Percentiles rank a stretch among this genome's conserved stretches.
phyloP scores from a whole-genome alignment of 2,113 vertebrate genomes.

The Silurus glanis region DNA sequence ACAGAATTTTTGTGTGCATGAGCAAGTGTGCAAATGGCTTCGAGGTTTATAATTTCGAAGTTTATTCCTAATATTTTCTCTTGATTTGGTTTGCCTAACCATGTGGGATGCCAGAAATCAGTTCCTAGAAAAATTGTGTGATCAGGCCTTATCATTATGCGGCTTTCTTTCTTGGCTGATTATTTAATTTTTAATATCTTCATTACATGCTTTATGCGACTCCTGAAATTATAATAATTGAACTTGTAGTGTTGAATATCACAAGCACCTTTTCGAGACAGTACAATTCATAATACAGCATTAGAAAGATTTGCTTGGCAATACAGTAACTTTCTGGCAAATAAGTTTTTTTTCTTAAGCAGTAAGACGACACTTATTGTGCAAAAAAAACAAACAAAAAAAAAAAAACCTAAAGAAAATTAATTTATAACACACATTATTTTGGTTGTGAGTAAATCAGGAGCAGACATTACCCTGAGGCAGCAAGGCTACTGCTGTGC shows the following conservation, averaged over 20 bases:
- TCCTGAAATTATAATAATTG: neutral
- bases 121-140: neutral
- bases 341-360: neutral
- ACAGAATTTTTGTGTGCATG: too few species aligned
- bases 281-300: neutral
- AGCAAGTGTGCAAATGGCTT: neutral
- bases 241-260: slow-evolving; percentile 1
- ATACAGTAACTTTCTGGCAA: neutral
- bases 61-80: neutral
- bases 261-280: neutral
- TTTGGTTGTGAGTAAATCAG: neutral
- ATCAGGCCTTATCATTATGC: slow-evolving; percentile 3
- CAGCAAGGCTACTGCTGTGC: neutral
- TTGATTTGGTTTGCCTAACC: too few species aligned
- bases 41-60: neutral
- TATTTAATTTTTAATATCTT: neutral
- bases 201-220: slow-evolving; percentile 9
- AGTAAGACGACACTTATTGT: neutral
- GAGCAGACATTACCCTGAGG: neutral
- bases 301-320: neutral
- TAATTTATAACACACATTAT: neutral
- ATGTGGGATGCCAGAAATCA: neutral
- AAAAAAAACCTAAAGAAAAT: neutral
- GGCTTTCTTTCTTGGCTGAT: slow-evolving; percentile 1
- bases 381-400: neutral